A percentile compares a stretch with the other conserved stretches of the same genome.
These are phyloP conservation scores for Lasioglossum malachurum DNA, from an alignment of 2,888 invertebrate genomes.

Conservation along the genomic window DNA sequence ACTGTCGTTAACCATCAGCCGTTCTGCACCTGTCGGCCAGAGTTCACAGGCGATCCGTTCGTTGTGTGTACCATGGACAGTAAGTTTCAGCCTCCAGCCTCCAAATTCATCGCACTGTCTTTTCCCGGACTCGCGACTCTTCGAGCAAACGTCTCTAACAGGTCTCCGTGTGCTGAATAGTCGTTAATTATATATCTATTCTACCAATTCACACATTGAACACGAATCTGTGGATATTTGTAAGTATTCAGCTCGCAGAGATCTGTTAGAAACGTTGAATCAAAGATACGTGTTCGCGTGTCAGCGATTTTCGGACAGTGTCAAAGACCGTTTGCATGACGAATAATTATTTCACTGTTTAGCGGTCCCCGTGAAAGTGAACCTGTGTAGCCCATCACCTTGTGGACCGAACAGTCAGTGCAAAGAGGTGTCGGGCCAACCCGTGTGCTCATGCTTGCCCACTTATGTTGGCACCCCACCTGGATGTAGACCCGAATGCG, in stretches of 20 bases:
- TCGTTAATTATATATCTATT: too few relatives aligned
- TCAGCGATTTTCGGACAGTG: not conserved
- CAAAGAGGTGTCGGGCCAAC: conserved; percentile 87
- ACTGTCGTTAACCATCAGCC: conserved; percentile 91
- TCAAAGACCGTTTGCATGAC: not conserved
- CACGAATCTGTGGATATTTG: too few relatives aligned
- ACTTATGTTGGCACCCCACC: conserved; percentile 88
- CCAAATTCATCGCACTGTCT: not conserved
- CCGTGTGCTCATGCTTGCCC: conserved; percentile 88
- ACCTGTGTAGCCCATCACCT: conserved; percentile 89
- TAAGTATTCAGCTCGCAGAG: not conserved
- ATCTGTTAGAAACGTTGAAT: not conserved
- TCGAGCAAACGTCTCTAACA: too few relatives aligned
- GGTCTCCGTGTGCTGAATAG: too few relatives aligned
- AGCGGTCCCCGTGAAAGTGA: conserved; percentile 62
- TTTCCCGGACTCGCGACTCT: too few relatives aligned
- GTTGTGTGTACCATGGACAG: conserved; percentile 65
- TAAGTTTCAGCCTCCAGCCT: conserved; percentile 36
- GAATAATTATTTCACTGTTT: conserved; percentile 6
- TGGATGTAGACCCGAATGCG: conserved; percentile 89
- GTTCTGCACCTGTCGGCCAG: conserved; percentile 89
- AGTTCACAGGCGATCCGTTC: conserved; percentile 91
- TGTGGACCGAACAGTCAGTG: conserved; percentile 90
- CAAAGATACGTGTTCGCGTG: not conserved
- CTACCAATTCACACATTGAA: too few relatives aligned